Evolutionary conservation across 2,113 vertebrate genomes (phyloP).

Genomic region (Dipodomys spectabilis): DNA sequence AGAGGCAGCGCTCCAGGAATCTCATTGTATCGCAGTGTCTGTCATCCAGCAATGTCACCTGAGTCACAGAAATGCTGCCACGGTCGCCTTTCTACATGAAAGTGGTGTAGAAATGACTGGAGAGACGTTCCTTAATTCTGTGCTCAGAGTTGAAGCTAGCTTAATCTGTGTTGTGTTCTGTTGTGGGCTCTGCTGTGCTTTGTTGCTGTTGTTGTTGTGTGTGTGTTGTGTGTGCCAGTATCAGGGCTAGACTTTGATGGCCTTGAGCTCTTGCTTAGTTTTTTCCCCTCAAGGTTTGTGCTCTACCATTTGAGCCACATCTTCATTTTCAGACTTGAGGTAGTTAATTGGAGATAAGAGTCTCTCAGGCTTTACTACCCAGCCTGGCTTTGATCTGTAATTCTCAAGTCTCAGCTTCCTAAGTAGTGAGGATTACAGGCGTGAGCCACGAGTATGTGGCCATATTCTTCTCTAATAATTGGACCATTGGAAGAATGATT

Average conservation of each 20-base stretch:
- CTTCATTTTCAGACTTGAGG: too few species aligned
- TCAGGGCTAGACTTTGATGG: too few species aligned
- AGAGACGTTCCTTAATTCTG: neutral
- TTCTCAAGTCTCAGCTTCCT: too few species aligned
- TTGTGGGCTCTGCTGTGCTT: too few species aligned
- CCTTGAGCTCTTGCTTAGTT: too few species aligned
- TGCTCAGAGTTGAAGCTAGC: neutral
- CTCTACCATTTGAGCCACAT: too few species aligned
- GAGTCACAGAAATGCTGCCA: slow-evolving; percentile 49
- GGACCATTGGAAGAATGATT: slow-evolving; percentile 72
- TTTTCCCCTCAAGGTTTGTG: too few species aligned
- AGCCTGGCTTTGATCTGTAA: too few species aligned
- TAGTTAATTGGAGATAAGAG: too few species aligned
- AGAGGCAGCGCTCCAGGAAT: neutral
- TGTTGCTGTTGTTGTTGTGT: neutral
- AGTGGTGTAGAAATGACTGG: slow-evolving; percentile 52
- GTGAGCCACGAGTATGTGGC: too few species aligned
- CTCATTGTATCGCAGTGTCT: neutral
- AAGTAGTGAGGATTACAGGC: too few species aligned
- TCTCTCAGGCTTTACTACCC: too few species aligned
- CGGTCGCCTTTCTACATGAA: slow-evolving; percentile 32
- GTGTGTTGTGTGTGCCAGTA: neutral
- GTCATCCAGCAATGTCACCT: neutral
- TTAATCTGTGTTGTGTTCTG: neutral
- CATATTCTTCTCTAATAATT: slow-evolving; percentile 74